Evolutionary conservation across 2,797 vertebrate species (phyloP).

Genomic region (Gouania willdenowi): DNA sequence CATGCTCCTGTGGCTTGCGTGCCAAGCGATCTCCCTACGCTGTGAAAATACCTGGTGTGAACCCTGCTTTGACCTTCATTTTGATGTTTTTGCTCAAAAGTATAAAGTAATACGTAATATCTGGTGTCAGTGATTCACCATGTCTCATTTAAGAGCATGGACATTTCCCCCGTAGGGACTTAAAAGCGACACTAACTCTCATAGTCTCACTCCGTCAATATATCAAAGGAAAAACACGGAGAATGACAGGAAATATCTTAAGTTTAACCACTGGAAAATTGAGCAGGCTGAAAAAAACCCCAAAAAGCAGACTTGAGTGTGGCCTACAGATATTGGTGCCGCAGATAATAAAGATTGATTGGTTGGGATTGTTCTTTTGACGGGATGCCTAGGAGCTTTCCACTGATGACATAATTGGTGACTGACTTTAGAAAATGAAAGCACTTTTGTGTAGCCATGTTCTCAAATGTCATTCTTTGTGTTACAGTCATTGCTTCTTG

Average conservation of each 20-base stretch:
- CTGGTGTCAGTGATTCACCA: too few species aligned
- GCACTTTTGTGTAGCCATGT: not conserved
- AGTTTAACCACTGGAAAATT: slow-evolving; percentile 39
- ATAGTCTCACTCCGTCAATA: slow-evolving; percentile 13
- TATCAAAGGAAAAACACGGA: slow-evolving; percentile 22
- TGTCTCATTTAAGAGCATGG: not conserved
- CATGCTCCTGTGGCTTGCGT: too few species aligned
- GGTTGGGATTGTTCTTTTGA: slow-evolving; percentile 47
- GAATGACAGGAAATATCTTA: slow-evolving; percentile 16
- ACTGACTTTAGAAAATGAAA: slow-evolving; percentile 13
- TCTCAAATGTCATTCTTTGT: slow-evolving; percentile 7
- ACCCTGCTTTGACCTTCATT: too few species aligned
- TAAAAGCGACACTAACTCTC: slow-evolving; percentile 15
- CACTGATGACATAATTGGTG: slow-evolving; percentile 12
- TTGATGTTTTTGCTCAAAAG: too few species aligned
- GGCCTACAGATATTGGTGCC: slow-evolving; percentile 34
- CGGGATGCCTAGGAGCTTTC: slow-evolving; percentile 9
- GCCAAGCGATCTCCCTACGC: too few species aligned
- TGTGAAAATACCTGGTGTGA: too few species aligned
- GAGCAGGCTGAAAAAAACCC: slow-evolving; percentile 41
- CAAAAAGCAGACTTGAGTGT: slow-evolving; percentile 20
- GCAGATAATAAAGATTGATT: slow-evolving; percentile 34
- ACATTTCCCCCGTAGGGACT: slow-evolving; percentile 24
- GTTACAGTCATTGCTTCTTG: slow-evolving; percentile 6
- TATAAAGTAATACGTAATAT: too few species aligned